Conservation (phyloP, 2,797 vertebrate genomes). For the Toxotes lorentzi region DNA sequence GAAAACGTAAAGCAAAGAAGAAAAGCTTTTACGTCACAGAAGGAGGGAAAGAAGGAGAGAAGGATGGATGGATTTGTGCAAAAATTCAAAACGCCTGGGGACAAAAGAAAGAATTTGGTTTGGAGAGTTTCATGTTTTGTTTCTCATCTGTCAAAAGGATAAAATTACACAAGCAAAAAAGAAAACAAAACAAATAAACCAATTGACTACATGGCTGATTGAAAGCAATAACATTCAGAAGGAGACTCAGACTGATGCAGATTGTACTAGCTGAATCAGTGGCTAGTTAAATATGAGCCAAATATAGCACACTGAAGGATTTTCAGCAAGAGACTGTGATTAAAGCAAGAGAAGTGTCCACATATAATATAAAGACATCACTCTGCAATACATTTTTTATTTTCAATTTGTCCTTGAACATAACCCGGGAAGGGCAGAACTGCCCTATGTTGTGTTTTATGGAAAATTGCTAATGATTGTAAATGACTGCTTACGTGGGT, state of each 20-base stretch:
- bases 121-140: slow-evolving; percentile 13
- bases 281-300: slow-evolving; percentile 38
- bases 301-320: slow-evolving; percentile 56
- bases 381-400: slow-evolving; percentile 58
- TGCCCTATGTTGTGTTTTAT: slow-evolving; percentile 36
- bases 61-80: slow-evolving; percentile 4
- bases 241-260: slow-evolving; percentile 34
- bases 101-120: slow-evolving; percentile 18
- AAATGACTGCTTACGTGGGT: slow-evolving; percentile 73
- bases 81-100: slow-evolving; percentile 15
- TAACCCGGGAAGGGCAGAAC: slow-evolving; percentile 15
- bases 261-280: slow-evolving; percentile 31
- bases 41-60: slow-evolving; percentile 16
- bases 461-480: slow-evolving; percentile 63
- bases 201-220: slow-evolving; percentile 49
- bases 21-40: slow-evolving; percentile 22
- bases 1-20: slow-evolving; percentile 9
- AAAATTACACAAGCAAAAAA: slow-evolving; percentile 13
- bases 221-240: slow-evolving; percentile 69
- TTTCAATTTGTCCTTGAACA: slow-evolving; percentile 46
- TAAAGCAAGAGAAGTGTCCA: slow-evolving; percentile 29
- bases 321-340: slow-evolving; percentile 35
- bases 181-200: not conserved
- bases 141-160: slow-evolving; percentile 6
- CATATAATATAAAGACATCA: slow-evolving; percentile 34